phyloP scores from a whole-genome alignment of 2,113 vertebrate genomes.

The Bothrops jararaca region DNA sequence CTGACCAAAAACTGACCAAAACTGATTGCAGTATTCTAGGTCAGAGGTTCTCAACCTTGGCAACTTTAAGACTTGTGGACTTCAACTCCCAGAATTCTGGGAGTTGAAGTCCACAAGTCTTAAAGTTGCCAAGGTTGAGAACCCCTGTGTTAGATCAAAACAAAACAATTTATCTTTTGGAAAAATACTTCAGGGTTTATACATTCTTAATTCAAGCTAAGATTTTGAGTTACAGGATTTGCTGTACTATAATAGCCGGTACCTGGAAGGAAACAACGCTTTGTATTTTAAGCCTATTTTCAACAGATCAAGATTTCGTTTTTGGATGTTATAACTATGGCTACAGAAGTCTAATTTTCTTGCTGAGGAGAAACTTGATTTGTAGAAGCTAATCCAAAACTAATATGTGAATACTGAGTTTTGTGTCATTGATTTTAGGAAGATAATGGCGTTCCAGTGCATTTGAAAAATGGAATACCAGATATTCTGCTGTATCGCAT shows the following conservation, averaged over 20 bases:
- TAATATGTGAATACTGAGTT: background rate
- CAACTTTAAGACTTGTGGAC: no score
- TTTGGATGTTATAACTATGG: background rate
- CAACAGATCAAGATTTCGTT: background rate
- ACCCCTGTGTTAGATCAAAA: background rate
- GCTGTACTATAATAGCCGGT: background rate
- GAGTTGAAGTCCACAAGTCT: no score
- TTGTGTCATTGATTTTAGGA: constrained; percentile 70
- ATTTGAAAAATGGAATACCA: constrained; percentile 82
- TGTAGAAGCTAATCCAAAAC: background rate
- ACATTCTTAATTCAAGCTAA: background rate
- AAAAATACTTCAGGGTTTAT: background rate
- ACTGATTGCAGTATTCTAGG: no score
- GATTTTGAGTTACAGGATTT: background rate
- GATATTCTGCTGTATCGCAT: constrained; percentile 81
- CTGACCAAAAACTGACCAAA: no score
- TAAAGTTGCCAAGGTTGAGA: no score
- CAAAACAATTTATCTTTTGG: background rate
- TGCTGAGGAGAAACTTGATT: background rate
- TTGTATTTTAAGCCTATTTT: background rate
- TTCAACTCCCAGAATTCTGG: no score
- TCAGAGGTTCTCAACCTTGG: no score
- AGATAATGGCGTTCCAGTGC: constrained; percentile 85
- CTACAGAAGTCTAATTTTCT: background rate
- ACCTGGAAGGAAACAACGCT: background rate